phyloP scores from a whole-genome alignment of 2,797 vertebrate species.

The Sebastes reedi region DNA sequence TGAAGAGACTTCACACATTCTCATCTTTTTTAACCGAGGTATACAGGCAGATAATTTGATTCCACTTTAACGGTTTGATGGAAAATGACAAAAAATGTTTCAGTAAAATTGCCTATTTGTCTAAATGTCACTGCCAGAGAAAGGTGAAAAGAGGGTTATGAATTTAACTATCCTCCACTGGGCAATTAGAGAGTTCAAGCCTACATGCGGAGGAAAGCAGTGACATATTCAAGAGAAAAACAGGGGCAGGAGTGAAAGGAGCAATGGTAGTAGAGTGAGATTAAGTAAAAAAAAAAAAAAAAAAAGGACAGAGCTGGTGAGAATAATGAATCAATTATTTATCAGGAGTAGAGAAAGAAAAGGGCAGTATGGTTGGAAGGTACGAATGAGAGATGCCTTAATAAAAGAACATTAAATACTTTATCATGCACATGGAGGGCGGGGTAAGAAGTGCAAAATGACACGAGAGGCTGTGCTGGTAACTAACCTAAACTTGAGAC shows the following conservation, averaged over 20 bases:
- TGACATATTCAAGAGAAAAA: conserved; percentile 57
- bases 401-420: conserved; percentile 38
- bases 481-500: conserved; percentile 12
- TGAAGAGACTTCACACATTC: not conserved
- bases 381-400: conserved; percentile 39
- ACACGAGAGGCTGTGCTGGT: not conserved
- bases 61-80: conserved; percentile 25
- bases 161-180: conserved; percentile 53
- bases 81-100: conserved; percentile 43
- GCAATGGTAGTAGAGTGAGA: conserved; percentile 44
- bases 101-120: conserved; percentile 58
- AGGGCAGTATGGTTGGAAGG: conserved; percentile 33
- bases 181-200: conserved; percentile 64
- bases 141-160: conserved; percentile 29
- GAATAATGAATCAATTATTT: conserved; percentile 74
- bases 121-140: conserved; percentile 67
- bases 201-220: conserved; percentile 20
- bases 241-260: conserved; percentile 39
- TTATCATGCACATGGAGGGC: conserved; percentile 15
- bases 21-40: conserved; percentile 22
- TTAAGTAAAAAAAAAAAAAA: conserved; percentile 12
- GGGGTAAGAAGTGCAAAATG: conserved; percentile 3
- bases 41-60: conserved; percentile 29
- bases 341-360: conserved; percentile 54
- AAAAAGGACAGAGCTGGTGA: conserved; percentile 37